Base-by-base conservation (phyloP, 2,888 invertebrate species). In the Cheilosia impressa region DNA sequence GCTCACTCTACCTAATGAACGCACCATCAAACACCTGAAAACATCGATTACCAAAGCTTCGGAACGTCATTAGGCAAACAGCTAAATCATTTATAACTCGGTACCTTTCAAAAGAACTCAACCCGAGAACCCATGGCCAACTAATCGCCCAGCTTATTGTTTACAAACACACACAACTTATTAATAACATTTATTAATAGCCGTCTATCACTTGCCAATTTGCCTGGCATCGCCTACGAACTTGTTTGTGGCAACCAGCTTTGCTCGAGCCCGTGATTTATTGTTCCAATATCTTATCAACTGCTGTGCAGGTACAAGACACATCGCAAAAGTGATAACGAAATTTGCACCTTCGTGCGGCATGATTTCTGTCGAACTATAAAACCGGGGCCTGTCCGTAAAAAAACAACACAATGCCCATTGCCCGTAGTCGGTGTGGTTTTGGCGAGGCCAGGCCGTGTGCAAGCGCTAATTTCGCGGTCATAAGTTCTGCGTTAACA, bases 401-500 rank as follows among this genome's bases (percentile, higher is more conserved):
- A 63, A 63, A 63, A 45, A 55, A 62, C 17, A 15, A 52, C 13
- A 63, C 55, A 27, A 17, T 43, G 31, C 45, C 50, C 57, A 45
- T n/a, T n/a, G n/a, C n/a, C n/a, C n/a, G n/a, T 31, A 43, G 9
- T 24, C 19, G n/a, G 17, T 27, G 34, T 45, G 31, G 31, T 45
- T n/a, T 45, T 2, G 45, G 45, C 15, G 17, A 4, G n/a, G n/a
- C n/a, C 7, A 7, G 7, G 5, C n/a, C 4, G 45, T 1, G 9
- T 41, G 41, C 41, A 41, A 43, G 34, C 68, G 69, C 76, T 81
- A 81, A 81, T 76, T 81, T 71, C 5, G 76, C 71, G 81, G 81
- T 81, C 57, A 76, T 81, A 81, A 75, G 34, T 68, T 62, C 17
- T 55, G 55, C 55, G 65, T 75, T 69, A 69, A 76, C 69, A 76